Evolutionary conservation across 2,888 invertebrate genomes (phyloP).

Genomic region (Gnatocerus cornutus): DNA sequence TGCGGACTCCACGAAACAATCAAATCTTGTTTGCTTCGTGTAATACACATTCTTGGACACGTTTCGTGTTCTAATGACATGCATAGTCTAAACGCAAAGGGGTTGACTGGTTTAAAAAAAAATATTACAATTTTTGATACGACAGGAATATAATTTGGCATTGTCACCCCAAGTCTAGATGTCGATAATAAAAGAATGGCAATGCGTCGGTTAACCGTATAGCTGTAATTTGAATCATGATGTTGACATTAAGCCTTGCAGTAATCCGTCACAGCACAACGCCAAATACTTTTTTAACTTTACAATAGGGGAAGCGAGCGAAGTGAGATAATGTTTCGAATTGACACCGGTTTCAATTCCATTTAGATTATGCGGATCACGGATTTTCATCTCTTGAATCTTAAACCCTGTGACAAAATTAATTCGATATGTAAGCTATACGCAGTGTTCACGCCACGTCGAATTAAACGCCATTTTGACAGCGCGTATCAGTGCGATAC

Average conservation of each 20-base stretch:
- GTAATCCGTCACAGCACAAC: constrained; percentile 70
- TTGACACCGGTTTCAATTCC: constrained; percentile 70
- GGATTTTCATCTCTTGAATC: constrained; percentile 68
- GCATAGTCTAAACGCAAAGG: neutral
- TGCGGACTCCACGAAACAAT: constrained; percentile 61
- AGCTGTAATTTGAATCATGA: constrained; percentile 70
- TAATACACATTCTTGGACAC: constrained; percentile 60
- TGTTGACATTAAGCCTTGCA: constrained; percentile 70
- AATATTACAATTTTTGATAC: neutral
- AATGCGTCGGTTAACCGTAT: constrained; percentile 50
- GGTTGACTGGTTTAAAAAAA: no score
- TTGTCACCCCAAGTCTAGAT: constrained; percentile 43
- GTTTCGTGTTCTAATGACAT: neutral
- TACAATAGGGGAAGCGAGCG: constrained; percentile 63
- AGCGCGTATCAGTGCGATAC: constrained; percentile 27
- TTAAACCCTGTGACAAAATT: constrained; percentile 65
- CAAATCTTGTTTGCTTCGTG: constrained; percentile 64
- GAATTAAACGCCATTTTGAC: constrained; percentile 46
- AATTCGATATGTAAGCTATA: constrained; percentile 64
- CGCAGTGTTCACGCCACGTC: constrained; percentile 45
- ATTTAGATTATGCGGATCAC: constrained; percentile 68
- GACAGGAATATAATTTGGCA: constrained; percentile 2
- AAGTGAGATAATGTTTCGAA: constrained; percentile 67
- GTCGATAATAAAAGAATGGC: constrained; percentile 46
- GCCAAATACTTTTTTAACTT: constrained; percentile 67